Percentiles rank a stretch among this genome's conserved stretches.
Conservation (phyloP, 2,888 invertebrate species). For the Trileptium ribeirensis region DNA sequence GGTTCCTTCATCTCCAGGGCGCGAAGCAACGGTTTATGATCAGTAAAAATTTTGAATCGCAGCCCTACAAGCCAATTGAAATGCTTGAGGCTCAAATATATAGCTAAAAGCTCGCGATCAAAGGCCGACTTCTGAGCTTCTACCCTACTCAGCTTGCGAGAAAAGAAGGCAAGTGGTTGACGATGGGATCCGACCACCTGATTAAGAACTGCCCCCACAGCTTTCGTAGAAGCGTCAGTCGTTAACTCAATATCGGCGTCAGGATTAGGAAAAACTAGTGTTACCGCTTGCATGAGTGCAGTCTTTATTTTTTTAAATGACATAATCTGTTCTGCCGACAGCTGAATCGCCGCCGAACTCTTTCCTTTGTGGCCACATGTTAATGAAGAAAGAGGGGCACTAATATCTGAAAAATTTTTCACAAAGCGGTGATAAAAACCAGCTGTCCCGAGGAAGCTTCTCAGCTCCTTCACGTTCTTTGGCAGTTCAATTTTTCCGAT, state of each 20-base stretch:
- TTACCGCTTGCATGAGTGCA: neutral
- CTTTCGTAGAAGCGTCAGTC: neutral
- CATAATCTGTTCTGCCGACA: neutral
- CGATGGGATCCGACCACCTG: neutral
- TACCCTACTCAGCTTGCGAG: neutral
- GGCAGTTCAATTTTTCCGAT: neutral
- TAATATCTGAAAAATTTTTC: neutral
- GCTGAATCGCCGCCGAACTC: neutral
- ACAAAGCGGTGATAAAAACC: constrained; percentile 5
- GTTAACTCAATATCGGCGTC: neutral
- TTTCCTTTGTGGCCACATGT: neutral
- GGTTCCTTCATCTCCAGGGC: neutral
- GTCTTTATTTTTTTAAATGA: neutral
- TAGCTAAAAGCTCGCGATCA: constrained; percentile 6
- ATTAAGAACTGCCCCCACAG: neutral
- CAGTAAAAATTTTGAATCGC: neutral
- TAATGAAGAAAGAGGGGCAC: neutral
- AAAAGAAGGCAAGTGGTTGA: constrained; percentile 7
- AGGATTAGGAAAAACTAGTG: neutral
- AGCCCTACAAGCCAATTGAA: constrained; percentile 6
- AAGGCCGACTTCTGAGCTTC: constrained; percentile 14
- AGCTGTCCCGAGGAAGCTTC: neutral
- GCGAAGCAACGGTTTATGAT: constrained; percentile 15
- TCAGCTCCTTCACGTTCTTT: neutral
- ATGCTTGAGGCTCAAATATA: constrained; percentile 7